A percentile compares a stretch with the other conserved stretches of the same genome.
phyloP scores from a whole-genome alignment of 2,113 vertebrate genomes.

The Uria lomvia region DNA sequence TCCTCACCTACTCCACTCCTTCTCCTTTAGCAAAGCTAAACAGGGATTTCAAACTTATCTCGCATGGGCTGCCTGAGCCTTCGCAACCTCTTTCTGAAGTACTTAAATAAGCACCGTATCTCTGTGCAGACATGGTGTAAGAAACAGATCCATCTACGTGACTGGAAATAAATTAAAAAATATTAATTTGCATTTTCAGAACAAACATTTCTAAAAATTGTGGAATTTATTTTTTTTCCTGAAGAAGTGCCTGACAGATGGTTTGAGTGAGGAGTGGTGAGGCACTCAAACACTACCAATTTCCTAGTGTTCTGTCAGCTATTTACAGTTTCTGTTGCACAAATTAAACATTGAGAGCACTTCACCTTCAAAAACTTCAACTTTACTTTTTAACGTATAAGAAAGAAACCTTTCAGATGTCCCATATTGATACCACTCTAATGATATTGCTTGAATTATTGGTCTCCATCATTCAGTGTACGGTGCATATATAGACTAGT shows the following conservation, averaged over 20 bases:
- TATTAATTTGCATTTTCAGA: constrained; percentile 56
- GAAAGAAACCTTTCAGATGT: background rate
- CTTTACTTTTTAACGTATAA: constrained; percentile 1
- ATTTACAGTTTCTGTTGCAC: constrained; percentile 65
- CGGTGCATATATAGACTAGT: background rate
- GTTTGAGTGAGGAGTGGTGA: constrained; percentile 57
- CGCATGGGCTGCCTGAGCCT: background rate
- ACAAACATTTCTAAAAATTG: constrained; percentile 67
- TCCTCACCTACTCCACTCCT: background rate
- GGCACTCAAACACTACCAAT: constrained; percentile 47
- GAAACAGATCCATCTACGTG: background rate
- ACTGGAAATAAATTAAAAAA: constrained; percentile 13
- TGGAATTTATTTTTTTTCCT: background rate
- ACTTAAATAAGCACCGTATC: background rate
- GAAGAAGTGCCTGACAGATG: constrained; percentile 71
- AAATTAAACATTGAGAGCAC: constrained; percentile 45
- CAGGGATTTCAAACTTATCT: background rate
- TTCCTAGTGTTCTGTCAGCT: constrained; percentile 69
- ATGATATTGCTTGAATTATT: background rate
- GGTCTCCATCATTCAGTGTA: background rate
- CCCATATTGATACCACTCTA: background rate
- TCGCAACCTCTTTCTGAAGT: background rate
- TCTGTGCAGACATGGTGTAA: background rate
- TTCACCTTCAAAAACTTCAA: constrained; percentile 56
- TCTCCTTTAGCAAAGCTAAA: background rate